A percentile compares a stretch with the other conserved stretches of the same genome.
phyloP scores from a whole-genome alignment of 2,888 invertebrate species.

The Nephrocerus scutellatus region DNA sequence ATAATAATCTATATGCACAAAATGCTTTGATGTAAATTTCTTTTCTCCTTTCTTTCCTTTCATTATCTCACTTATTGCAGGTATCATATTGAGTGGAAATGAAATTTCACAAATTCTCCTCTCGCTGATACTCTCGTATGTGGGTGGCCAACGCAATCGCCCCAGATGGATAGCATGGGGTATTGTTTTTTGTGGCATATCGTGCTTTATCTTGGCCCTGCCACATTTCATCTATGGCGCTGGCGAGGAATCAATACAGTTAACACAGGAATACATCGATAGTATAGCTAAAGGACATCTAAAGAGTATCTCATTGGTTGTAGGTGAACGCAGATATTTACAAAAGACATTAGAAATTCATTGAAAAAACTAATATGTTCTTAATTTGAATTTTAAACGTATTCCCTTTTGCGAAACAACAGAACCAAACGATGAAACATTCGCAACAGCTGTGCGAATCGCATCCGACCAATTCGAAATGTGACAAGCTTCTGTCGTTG shows the following conservation, averaged over 20 bases:
- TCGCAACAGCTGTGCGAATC: constrained; percentile 35
- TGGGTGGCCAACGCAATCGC: constrained; percentile 60
- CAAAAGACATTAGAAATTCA: neutral
- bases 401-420: neutral
- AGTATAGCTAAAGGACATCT: constrained; percentile 16
- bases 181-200: constrained; percentile 54
- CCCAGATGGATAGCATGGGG: constrained; percentile 62
- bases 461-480: constrained; percentile 39
- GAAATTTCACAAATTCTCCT: constrained; percentile 62
- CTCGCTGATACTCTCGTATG: constrained; percentile 56
- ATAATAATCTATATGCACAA: too few species aligned
- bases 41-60: too few species aligned
- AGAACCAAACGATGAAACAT: constrained; percentile 29
- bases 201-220: constrained; percentile 55
- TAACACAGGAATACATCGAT: constrained; percentile 44
- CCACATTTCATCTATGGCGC: constrained; percentile 60
- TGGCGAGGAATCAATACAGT: constrained; percentile 47
- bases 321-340: constrained; percentile 26
- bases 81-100: constrained; percentile 60
- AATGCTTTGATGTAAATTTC: too few species aligned
- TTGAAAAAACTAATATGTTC: neutral
- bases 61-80: too few species aligned
- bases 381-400: neutral
- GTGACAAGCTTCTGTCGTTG: constrained; percentile 48
- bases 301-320: constrained; percentile 28